A percentile compares a stretch with the other conserved stretches of the same genome.
Evolutionary conservation across 2,888 invertebrate genomes (phyloP).

Genomic region (Diaperis boleti): DNA sequence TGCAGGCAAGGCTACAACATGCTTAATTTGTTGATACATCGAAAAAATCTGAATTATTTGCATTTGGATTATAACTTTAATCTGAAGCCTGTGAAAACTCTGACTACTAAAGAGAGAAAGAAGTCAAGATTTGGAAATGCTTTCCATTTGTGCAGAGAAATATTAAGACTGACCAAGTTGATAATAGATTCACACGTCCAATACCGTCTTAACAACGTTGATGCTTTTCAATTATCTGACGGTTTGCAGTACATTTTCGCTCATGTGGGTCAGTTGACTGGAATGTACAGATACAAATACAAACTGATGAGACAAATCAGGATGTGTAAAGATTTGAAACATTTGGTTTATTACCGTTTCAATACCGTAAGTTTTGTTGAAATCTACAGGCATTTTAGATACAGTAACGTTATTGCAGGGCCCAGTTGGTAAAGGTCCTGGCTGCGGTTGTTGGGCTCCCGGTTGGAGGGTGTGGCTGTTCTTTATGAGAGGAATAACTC

Average conservation of each 20-base stretch:
- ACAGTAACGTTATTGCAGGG: conserved; percentile 74
- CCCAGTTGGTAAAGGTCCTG: conserved; percentile 98
- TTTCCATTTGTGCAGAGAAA: conserved; percentile 99
- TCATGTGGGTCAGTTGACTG: conserved; percentile 98
- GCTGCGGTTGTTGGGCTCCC: conserved; percentile 98
- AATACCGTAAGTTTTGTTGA: conserved; percentile 82
- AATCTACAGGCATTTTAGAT: not conserved
- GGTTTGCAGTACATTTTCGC: conserved; percentile 99
- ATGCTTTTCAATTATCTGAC: conserved; percentile 98
- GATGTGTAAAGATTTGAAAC: conserved; percentile 99
- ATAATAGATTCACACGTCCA: conserved; percentile 99
- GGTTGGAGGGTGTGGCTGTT: conserved; percentile 99
- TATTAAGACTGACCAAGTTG: conserved; percentile 96
- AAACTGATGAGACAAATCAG: conserved; percentile 98
- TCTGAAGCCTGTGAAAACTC: conserved; percentile 98
- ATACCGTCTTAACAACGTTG: conserved; percentile 98
- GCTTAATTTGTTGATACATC: conserved; percentile 98
- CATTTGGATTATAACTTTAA: conserved; percentile 99
- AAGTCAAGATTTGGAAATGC: conserved; percentile 98
- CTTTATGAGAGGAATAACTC: conserved; percentile 99
- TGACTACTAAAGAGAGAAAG: conserved; percentile 99
- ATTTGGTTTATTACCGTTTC: conserved; percentile 98
- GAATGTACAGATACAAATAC: conserved; percentile 99
- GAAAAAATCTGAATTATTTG: conserved; percentile 98
- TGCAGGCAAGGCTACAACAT: conserved; percentile 99